Conservation (phyloP, 2,113 vertebrate genomes). For the Machaerirhynchus nigripectus region DNA sequence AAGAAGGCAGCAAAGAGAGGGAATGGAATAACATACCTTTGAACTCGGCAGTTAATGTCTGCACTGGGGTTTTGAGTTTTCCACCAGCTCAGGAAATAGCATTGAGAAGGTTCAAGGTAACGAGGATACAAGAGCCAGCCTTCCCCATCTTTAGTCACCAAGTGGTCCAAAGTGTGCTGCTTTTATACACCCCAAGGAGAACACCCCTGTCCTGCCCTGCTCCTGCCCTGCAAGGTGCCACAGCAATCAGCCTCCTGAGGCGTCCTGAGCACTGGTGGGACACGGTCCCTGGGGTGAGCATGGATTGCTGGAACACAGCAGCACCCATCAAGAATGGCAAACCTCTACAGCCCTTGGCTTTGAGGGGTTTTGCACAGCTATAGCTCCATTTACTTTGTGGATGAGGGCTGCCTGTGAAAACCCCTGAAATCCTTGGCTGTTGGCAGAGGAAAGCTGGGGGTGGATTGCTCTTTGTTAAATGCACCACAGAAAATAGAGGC, state of each 20-base stretch:
- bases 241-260: background rate
- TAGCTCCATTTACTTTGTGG: background rate
- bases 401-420: background rate
- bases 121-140: background rate
- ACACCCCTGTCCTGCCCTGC: background rate
- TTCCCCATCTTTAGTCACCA: background rate
- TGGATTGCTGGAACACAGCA: background rate
- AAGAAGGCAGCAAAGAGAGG: background rate
- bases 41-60: background rate
- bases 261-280: background rate
- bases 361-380: background rate
- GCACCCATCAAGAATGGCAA: background rate
- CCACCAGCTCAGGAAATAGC: background rate
- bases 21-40: background rate
- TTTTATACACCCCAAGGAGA: accelerated
- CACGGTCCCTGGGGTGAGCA: background rate
- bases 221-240: background rate
- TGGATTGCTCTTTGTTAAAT: background rate
- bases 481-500: background rate
- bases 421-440: background rate
- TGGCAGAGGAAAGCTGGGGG: background rate
- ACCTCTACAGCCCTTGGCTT: background rate
- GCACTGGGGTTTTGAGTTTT: background rate
- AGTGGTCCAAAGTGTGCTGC: background rate
- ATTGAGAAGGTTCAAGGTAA: background rate